A percentile compares a stretch with the other conserved stretches of the same genome.
Evolutionary conservation across 2,888 invertebrate genomes (phyloP).

Genomic region (Ochlodes sylvanus): DNA sequence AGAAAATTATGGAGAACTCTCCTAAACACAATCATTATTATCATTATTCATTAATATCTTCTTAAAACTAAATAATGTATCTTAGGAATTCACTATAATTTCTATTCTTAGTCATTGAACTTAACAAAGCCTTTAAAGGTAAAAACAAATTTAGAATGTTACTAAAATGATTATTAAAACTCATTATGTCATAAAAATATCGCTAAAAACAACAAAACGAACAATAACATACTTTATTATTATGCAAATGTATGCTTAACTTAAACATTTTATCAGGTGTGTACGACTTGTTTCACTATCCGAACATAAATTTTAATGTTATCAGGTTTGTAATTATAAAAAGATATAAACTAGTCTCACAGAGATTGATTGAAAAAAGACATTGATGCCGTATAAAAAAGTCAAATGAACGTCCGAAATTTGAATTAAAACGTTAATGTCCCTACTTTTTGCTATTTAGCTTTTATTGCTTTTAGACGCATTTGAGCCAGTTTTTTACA

Average conservation of each 20-base stretch:
- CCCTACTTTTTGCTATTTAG: constrained; percentile 14
- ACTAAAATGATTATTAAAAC: too few species aligned
- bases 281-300: not conserved
- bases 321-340: not conserved
- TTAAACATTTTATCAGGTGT: too few species aligned
- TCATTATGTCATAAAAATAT: too few species aligned
- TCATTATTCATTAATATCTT: too few species aligned
- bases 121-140: not conserved
- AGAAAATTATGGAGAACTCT: too few species aligned
- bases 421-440: constrained; percentile 31
- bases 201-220: too few species aligned
- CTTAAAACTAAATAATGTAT: too few species aligned
- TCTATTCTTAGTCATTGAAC: not conserved
- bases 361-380: not conserved
- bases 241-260: too few species aligned
- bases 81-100: too few species aligned
- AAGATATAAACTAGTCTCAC: not conserved
- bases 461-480: constrained; percentile 34
- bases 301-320: not conserved
- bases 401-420: constrained; percentile 20
- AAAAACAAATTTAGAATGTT: not conserved
- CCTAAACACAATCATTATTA: too few species aligned
- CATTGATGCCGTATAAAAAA: not conserved
- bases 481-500: constrained; percentile 27
- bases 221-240: too few species aligned